Evolutionary conservation across 1,140 invertebrate species (phyloP), one percentile per base, ranked within the genome.

Genomic region (Drosophila ercepeae): DNA sequence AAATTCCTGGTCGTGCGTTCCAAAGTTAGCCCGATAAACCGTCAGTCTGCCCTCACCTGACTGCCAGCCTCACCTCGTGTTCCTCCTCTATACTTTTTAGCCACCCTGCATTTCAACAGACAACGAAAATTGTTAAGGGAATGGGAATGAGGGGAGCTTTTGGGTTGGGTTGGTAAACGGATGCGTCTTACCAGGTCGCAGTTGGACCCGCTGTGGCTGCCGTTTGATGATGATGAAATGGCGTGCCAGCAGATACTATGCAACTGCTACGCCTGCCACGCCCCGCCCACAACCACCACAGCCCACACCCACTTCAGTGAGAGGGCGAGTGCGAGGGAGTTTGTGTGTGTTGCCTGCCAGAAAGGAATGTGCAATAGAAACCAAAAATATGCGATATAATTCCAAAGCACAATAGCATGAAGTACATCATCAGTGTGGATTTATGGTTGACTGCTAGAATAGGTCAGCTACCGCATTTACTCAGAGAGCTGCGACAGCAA

Each of bases 361-460:
- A 78, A 88, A 67, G 82, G 82, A 86, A 86, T 86, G 82, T 86
- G 82, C 82, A 86, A 86, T 86, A 86, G 82, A 88, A 86, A 86
- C 82, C 82, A 88, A 86, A 86, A 86, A 86, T 86, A 86, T 86
- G 82, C 82, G 82, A 86, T 86, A 86, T 86, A 86, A 86, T 86
- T 88, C 82, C 82, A 75, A 77, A 86, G 82, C 82, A 86, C 82
- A 86, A 86, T 86, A 86, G 82, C 82, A 86, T 86, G 77, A 86
- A 86, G 82, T 86, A 82, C 82, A 86, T 86, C 82, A 86, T 86
- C 82, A 86, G 82, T 86, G 82, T 86, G 78, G 82, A 86, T 86
- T 86, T 86, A 86, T 86, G 82, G 82, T 86, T 86, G 82, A 86
- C 82, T 86, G 82, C 82, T 86, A 59, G 82, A 86, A 86, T 86